Base-by-base conservation (phyloP, 2,113 vertebrate species). In the Pseudopipra pipra region DNA sequence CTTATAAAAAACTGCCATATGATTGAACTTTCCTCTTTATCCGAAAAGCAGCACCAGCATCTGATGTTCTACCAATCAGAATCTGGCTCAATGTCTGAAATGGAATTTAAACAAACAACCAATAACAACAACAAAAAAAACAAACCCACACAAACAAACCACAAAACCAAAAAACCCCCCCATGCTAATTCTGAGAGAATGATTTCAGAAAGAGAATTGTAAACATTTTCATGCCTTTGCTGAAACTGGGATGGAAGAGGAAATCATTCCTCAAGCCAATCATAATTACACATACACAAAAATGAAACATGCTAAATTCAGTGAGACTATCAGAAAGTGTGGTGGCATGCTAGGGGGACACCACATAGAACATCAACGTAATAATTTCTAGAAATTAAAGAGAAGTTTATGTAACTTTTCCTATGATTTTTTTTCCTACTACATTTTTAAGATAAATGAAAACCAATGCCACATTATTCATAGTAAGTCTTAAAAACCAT, bases 21-120 rank as follows among this genome's bases (percentile, higher is more conserved):
- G 85, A 96, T 62, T 93, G 79, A 90, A 81, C 90, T 94, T 96
- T 88, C 78, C 72, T 89, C 66, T 93, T 95, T 76, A 92, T 94
- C 92, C 71, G 70, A 81, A 95, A 94, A 78, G 56, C 41, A 92
- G 67, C 65, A 78, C 25, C 14, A 90, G 20, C 61, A 88, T 88
- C 85, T 71, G 65, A 96, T 94, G 27, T 71, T 93, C 75, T 81
- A n/a, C 52, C 1, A 6, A 93, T 86, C 49, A 81, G 75, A 93
- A 72, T 61, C 39, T 81, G 72, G 24, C 68, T 96, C 73, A 35
- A 28, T 22, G 31, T 83, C 65, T 71, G 31, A 22, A 90, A 89
- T 11, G 61, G 65, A 95, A 94, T 94, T 96, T 95, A 33, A 5
- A 74, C 22, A 51, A 49, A 24, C 47, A 21, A 49, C 23, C 46